phyloP scores from a whole-genome alignment of 2,888 invertebrate genomes.

The Lypha dubia region DNA sequence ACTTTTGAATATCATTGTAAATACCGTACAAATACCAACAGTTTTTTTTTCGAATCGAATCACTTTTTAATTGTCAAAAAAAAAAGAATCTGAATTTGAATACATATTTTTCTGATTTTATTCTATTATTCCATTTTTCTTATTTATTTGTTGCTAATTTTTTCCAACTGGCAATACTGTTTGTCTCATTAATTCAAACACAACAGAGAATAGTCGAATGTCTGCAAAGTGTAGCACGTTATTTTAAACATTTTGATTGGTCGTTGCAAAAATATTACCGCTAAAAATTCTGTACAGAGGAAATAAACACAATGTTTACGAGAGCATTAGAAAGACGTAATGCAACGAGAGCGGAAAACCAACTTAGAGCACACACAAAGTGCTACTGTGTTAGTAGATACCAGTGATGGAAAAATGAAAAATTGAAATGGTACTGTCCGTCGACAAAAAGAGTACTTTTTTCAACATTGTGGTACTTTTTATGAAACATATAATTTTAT shows the following conservation, averaged over 20 bases:
- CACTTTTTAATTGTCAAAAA: too few species aligned
- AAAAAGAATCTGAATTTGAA: not conserved
- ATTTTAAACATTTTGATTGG: constrained; percentile 66
- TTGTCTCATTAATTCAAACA: constrained; percentile 13
- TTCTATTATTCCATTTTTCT: too few species aligned
- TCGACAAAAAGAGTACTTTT: too few species aligned
- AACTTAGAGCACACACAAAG: constrained; percentile 17
- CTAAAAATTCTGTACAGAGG: constrained; percentile 42
- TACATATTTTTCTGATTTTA: not conserved
- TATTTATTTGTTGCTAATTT: too few species aligned
- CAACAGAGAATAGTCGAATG: constrained; percentile 49
- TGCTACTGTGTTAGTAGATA: constrained; percentile 22
- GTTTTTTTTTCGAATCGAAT: too few species aligned
- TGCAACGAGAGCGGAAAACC: not conserved
- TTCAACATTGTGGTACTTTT: too few species aligned
- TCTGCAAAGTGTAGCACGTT: constrained; percentile 63
- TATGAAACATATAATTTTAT: too few species aligned
- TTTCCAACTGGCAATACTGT: constrained; percentile 41
- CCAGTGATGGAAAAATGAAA: too few species aligned
- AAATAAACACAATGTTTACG: constrained; percentile 42
- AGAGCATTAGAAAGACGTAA: not conserved
- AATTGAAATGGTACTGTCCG: too few species aligned
- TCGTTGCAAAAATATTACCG: constrained; percentile 40
- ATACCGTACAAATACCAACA: too few species aligned
- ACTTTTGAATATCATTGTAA: too few species aligned